Base-by-base conservation (phyloP, 2,113 vertebrate species). In the Pterocles burchelli region DNA sequence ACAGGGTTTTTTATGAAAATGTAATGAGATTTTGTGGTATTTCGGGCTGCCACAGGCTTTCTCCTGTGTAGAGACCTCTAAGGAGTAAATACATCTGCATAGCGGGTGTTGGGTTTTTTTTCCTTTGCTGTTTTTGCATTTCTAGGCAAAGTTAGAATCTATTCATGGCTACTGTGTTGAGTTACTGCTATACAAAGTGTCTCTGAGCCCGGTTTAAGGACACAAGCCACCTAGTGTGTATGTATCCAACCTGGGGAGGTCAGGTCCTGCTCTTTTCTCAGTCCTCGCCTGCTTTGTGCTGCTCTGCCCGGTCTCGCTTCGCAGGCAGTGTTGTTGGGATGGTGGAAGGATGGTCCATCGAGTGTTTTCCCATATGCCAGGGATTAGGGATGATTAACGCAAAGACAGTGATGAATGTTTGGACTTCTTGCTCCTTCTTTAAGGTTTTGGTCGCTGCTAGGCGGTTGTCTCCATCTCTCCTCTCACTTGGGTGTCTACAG, bases 391-490 rank as follows among this genome's bases (percentile, higher is more conserved):
- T 59, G 24, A 17, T 22, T 54, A 59, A 54, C 18, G 18, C 12
- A 52, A 7, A 46, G 62, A 36, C 19, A 45, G 31, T 18, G 45
- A 74, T 31, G 55, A 36, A 29, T 4, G 10, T 38, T 49, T 51
- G 48, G 14, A 16, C 10, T 24, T 31, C 7, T 26, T 0, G 0
- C 58, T 41, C 28, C 33, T 74, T 38, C 51, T 76, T n/a, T 54
- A 34, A 24, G 58, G 16, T 51, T 22, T 66, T 26, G 33, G 8
- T 48, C 26, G n/a, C 85, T 74, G 70, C 52, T 19, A 31, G 26
- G 4, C 1, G 1, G 11, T 22, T 1, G 0, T 33, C 54, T 80
- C 63, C 38, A 7, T 29, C 1, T 0, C 67, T 55, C 5, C 52
- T 66, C 85, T 61, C n/a, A 11, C 33, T 48, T 31, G 24, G 7